These are phyloP conservation scores for Fragum whitleyi DNA, from an alignment of 2,888 invertebrate species.

Conservation along the genomic window DNA sequence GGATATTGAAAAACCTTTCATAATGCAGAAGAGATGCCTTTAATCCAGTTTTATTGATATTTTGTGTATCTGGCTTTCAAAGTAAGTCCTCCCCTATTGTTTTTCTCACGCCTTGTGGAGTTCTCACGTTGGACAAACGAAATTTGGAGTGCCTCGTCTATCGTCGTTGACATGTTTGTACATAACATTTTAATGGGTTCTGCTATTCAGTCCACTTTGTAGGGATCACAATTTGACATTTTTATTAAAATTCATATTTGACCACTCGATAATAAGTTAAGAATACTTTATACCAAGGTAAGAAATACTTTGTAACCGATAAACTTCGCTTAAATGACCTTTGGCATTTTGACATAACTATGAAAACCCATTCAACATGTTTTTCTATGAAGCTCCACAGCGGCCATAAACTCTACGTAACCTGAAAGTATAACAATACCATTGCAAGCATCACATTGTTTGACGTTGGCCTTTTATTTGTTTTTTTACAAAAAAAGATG, in stretches of 20 bases:
- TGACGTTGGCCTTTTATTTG: no score
- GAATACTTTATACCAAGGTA: neutral
- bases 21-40: constrained; percentile 21
- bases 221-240: neutral
- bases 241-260: constrained; percentile 2
- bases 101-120: constrained; percentile 18
- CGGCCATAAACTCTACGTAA: no score
- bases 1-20: constrained; percentile 2
- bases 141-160: constrained; percentile 15
- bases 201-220: neutral
- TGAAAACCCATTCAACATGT: no score
- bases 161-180: constrained; percentile 24
- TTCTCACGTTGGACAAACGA: neutral
- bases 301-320: neutral
- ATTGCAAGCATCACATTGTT: no score
- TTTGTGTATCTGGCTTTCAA: constrained; percentile 17
- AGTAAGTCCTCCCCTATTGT: constrained; percentile 10
- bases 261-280: neutral
- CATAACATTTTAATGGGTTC: constrained; percentile 18
- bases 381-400: no score
- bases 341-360: no score
- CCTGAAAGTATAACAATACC: no score
- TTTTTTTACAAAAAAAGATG: no score
- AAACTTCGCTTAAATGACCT: neutral
- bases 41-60: constrained; percentile 26